A percentile compares a stretch with the other conserved stretches of the same genome.
phyloP scores from a whole-genome alignment of 2,888 invertebrate species.

The Drosophila barbarae region DNA sequence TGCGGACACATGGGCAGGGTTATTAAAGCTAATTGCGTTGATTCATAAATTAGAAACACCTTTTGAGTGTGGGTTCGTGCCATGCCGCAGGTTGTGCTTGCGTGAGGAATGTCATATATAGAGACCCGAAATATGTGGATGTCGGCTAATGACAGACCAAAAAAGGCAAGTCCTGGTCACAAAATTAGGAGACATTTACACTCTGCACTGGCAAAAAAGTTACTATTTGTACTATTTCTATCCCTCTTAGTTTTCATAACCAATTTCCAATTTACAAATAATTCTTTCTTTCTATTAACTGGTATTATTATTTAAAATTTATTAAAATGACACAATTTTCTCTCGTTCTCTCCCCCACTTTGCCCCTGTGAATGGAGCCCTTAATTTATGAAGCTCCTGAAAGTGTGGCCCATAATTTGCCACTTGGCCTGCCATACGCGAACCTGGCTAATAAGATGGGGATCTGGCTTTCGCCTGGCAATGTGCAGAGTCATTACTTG shows the following conservation, averaged over 20 bases:
- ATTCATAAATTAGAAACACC: constrained; percentile 70
- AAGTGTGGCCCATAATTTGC: constrained; percentile 30
- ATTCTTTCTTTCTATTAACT: neutral
- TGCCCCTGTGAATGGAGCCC: constrained; percentile 10
- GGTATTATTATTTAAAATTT: neutral
- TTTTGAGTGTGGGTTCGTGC: constrained; percentile 63
- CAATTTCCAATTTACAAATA: neutral
- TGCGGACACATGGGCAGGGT: constrained; percentile 32
- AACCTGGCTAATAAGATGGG: neutral
- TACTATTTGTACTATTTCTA: no score
- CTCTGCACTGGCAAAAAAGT: neutral
- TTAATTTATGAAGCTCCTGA: constrained; percentile 6
- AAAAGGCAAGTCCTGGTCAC: neutral
- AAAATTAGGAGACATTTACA: constrained; percentile 1
- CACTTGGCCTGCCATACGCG: constrained; percentile 34
- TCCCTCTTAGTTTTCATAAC: no score
- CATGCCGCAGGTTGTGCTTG: constrained; percentile 36
- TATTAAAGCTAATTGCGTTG: constrained; percentile 66
- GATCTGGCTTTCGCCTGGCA: neutral
- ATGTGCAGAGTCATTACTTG: constrained; percentile 21
- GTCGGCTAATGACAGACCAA: constrained; percentile 17
- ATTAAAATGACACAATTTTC: neutral
- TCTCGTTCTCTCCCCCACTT: neutral
- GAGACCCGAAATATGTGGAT: neutral
- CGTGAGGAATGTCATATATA: constrained; percentile 15